phyloP scores from a whole-genome alignment of 2,113 vertebrate species.

The Oophaga pumilio region DNA sequence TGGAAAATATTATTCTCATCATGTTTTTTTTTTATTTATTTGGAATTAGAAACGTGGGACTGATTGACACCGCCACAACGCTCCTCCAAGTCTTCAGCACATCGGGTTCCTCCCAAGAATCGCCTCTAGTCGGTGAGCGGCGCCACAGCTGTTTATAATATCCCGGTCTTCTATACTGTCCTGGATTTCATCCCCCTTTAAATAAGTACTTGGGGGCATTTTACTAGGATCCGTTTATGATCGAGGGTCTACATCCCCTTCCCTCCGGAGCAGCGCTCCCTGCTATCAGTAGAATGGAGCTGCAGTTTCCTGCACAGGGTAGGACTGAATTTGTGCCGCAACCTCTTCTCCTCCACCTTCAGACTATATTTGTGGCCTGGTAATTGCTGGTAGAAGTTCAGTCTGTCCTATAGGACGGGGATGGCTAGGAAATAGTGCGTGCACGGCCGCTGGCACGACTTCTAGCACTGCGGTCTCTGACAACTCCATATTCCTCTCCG shows the following conservation, averaged over 20 bases:
- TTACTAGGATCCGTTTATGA: no score
- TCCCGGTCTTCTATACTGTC: no score
- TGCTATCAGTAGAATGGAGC: no score
- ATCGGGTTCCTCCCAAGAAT: not conserved
- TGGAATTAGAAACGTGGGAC: conserved; percentile 32
- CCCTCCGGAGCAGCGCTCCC: no score
- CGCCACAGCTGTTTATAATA: not conserved
- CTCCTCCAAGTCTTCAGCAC: not conserved
- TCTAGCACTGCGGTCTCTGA: not conserved
- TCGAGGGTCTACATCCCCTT: no score
- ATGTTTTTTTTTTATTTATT: not conserved
- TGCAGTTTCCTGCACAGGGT: no score
- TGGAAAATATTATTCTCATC: not conserved
- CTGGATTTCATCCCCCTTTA: not conserved
- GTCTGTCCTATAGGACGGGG: conserved; percentile 60
- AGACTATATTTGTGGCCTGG: conserved; percentile 61
- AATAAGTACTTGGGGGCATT: no score
- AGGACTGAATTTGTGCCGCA: no score
- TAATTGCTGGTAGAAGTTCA: conserved; percentile 62
- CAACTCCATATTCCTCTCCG: not conserved
- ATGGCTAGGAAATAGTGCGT: conserved; percentile 58
- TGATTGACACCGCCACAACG: conserved; percentile 13
- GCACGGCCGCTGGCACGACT: conserved; percentile 53
- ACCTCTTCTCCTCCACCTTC: conserved; percentile 57
- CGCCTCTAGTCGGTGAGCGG: conserved; percentile 11